Evolutionary conservation across 2,888 invertebrate genomes (phyloP).

Genomic region (Opisthograptis luteolata): DNA sequence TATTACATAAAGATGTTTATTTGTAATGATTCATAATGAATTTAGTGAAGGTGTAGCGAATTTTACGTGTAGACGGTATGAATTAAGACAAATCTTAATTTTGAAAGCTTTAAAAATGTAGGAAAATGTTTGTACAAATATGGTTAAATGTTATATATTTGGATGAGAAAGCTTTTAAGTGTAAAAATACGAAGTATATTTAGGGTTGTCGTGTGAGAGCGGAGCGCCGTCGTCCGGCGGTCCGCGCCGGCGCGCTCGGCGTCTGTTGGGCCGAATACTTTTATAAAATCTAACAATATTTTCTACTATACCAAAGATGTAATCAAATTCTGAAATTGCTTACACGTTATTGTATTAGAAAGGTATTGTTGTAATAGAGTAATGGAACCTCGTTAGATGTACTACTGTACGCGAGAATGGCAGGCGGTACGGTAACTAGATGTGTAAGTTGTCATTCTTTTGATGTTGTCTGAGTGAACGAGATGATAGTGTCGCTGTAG

Average conservation of each 20-base stretch:
- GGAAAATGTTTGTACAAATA: slow-evolving; percentile 69
- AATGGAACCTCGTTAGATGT: slow-evolving; percentile 16
- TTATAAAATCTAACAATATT: slow-evolving; percentile 40
- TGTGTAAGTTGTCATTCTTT: slow-evolving; percentile 23
- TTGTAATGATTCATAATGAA: slow-evolving; percentile 54
- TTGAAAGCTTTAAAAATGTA: slow-evolving; percentile 77
- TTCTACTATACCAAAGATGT: slow-evolving; percentile 59
- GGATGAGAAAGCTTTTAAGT: slow-evolving; percentile 46
- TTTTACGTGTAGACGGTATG: slow-evolving; percentile 50
- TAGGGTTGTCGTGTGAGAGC: slow-evolving; percentile 9
- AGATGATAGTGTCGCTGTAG: slow-evolving; percentile 11
- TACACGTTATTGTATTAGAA: slow-evolving; percentile 35
- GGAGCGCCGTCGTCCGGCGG: neutral
- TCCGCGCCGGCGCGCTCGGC: neutral
- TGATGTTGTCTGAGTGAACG: slow-evolving; percentile 25
- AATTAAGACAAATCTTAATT: slow-evolving; percentile 74
- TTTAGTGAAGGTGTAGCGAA: slow-evolving; percentile 51
- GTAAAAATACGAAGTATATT: slow-evolving; percentile 41
- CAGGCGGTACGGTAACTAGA: slow-evolving; percentile 1
- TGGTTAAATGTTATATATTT: slow-evolving; percentile 51
- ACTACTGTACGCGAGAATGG: slow-evolving; percentile 4
- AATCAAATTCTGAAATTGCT: slow-evolving; percentile 52
- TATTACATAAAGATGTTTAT: slow-evolving; percentile 52
- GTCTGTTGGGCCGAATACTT: slow-evolving; percentile 32
- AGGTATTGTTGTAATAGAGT: slow-evolving; percentile 31